Evolutionary conservation across 1,140 invertebrate species (phyloP).

Genomic region (Euura lappo): DNA sequence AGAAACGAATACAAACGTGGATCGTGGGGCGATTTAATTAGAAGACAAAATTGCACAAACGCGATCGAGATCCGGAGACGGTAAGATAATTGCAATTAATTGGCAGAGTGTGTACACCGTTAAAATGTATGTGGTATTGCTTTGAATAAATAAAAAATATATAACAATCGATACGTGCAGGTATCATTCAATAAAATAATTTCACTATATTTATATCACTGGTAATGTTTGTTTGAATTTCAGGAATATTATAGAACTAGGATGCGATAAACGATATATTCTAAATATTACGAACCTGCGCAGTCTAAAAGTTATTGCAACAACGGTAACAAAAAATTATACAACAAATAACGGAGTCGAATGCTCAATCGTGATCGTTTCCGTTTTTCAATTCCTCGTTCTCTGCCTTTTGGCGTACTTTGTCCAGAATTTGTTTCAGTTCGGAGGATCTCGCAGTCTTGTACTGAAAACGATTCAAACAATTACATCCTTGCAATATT

Average conservation of each 20-base stretch:
- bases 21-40: neutral
- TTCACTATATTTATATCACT: neutral
- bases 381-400: neutral
- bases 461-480: conserved; percentile 60
- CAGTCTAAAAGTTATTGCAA: neutral
- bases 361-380: neutral
- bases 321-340: neutral
- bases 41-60: neutral
- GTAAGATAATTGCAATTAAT: neutral
- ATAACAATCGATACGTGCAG: neutral
- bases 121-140: conserved; percentile 47
- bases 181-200: neutral
- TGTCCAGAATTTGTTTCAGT: conserved; percentile 69
- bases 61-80: too few relatives aligned
- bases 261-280: neutral
- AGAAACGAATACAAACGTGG: too few relatives aligned
- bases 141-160: conserved; percentile 47
- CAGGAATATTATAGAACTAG: neutral
- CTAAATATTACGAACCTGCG: neutral
- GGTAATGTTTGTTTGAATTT: neutral
- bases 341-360: too few relatives aligned
- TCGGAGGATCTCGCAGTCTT: conserved; percentile 72
- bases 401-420: conserved; percentile 68
- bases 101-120: conserved; percentile 35
- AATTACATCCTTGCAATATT: neutral